Evolutionary conservation across 2,888 invertebrate species (phyloP), one percentile per base, ranked within the genome.

Genomic region (Stomorhina lunata): DNA sequence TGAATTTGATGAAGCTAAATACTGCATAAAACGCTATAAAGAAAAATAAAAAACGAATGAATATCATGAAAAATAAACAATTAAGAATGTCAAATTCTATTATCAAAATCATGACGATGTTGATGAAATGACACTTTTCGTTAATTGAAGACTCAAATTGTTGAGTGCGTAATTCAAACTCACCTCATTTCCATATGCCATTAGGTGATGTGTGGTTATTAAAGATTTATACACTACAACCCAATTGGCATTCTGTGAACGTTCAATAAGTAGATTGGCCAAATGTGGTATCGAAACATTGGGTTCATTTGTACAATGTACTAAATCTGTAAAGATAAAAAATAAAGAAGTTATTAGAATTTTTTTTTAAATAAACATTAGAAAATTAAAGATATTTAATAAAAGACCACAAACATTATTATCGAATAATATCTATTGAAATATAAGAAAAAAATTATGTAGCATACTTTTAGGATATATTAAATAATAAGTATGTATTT

Each of bases 151-250:
- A 45, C 10, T 40, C 4, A 5, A 0, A 48, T 15, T 43, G 12
- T 66, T 15, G 20, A 20, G 9, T 20, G 45, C 22, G 9, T 9
- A 45, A 7, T 20, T 17, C 9, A 40, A 84, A 86, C 93, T 93
- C 91, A 99, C 99, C 95, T 99, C 99, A 93, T 99, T 99, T 89
- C 99, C 99, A 93, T 99, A 99, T 90, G 99, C 99, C 95, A 99
- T 97, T 92, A 99, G 94, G 92, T 99, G 99, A 92, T 99, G 99
- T 85, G 98, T 98, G 81, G 99, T 99, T 89, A 99, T 97, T 86
- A 99, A 95, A 68, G 99, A 95, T 92, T 99, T 99, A 92, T 98
- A 99, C 81, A 99, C 99, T 84, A 99, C 99, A 86, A 99, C 97
- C 99, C 99, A 99, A 92, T 97, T 98, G 87, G 96, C 95, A 92